phyloP scores from a whole-genome alignment of 2,113 vertebrate genomes.

The Laticauda laticaudata region DNA sequence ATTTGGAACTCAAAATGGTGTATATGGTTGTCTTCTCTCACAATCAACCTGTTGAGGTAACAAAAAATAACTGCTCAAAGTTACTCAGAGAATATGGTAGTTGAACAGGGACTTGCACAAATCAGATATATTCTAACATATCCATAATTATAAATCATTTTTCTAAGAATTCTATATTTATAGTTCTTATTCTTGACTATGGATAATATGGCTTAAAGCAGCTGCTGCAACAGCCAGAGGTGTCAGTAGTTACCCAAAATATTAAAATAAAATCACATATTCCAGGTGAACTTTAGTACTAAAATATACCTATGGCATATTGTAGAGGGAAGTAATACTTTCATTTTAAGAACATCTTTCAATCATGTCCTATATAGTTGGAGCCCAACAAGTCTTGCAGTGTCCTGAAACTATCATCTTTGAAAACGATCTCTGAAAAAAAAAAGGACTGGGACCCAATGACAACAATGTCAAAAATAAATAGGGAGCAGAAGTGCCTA shows the following conservation, averaged over 20 bases:
- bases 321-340: background rate
- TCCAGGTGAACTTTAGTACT: background rate
- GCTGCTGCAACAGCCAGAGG: background rate
- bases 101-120: background rate
- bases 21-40: background rate
- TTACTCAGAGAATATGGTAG: background rate
- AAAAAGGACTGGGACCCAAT: slow-evolving; percentile 26
- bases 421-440: slow-evolving; percentile 40
- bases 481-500: slow-evolving; percentile 59
- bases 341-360: background rate
- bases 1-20: background rate
- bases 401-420: slow-evolving; percentile 28
- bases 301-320: background rate
- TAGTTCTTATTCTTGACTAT: background rate
- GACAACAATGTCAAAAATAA: slow-evolving; percentile 52
- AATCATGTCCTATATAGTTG: slow-evolving; percentile 11
- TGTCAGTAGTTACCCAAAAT: background rate
- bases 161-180: background rate
- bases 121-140: background rate
- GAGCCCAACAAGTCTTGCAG: background rate
- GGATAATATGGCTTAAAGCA: background rate
- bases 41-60: background rate
- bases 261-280: background rate
- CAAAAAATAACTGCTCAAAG: background rate
- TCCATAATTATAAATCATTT: background rate